Evolutionary conservation across 1,140 invertebrate genomes (phyloP).

Genomic region (Cyrtorhinus lividipennis): DNA sequence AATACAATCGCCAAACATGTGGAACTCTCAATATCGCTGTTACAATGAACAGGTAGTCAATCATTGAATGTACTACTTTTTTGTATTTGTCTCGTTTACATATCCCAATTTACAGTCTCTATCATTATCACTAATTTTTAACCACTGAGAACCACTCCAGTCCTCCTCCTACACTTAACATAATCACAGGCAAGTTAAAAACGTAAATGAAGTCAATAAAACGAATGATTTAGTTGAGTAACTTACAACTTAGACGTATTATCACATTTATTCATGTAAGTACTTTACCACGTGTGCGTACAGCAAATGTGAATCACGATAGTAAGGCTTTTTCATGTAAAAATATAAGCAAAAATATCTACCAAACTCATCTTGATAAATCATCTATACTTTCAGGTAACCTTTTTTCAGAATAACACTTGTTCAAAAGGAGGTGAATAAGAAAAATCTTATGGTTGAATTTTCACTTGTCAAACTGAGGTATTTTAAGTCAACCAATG

Average conservation of each 20-base stretch:
- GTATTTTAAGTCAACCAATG: too few species aligned
- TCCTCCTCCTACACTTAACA: not conserved
- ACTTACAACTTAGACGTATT: not conserved
- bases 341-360: not conserved
- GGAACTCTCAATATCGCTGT: not conserved
- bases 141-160: not conserved
- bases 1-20: not conserved
- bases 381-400: not conserved
- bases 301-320: not conserved
- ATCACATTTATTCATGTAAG: constrained; percentile 3
- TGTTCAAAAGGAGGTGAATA: not conserved
- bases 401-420: not conserved
- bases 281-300: constrained; percentile 1
- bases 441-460: not conserved
- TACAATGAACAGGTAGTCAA: not conserved
- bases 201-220: not conserved
- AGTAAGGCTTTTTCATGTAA: not conserved
- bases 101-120: constrained; percentile 4
- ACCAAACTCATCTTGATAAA: not conserved
- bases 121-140: not conserved
- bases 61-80: not conserved
- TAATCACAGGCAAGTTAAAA: constrained; percentile 6
- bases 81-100: constrained; percentile 5
- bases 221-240: not conserved
- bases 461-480: too few species aligned